Evolutionary conservation across 2,888 invertebrate genomes (phyloP), one percentile per base, ranked within the genome.

Genomic region (Coremacera marginata): DNA sequence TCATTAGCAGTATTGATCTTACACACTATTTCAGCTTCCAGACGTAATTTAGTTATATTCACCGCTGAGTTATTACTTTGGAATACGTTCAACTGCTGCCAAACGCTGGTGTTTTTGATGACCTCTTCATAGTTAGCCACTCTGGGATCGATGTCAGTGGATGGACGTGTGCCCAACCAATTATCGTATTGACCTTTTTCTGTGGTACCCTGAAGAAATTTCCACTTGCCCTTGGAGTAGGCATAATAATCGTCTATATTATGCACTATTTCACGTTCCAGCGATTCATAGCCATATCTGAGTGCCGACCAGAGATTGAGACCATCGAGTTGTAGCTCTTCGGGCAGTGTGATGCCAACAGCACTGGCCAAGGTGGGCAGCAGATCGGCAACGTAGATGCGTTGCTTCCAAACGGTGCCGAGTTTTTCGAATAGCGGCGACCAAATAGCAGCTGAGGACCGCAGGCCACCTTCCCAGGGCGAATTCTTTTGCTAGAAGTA

Each of bases 321-420:
- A 0, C 94, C 94, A 81, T 94, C 94, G 34, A 94, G 70, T 5
- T 74, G 52, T 1, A 65, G 52, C 4, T 83, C 70, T 1, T 80
- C 55, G 0, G 93, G 68, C 0, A 86, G 71, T 0, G 80, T 44
- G 44, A 88, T 86, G 19, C 83, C 83, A 0, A 88, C 88, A 0
- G 87, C 86, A 1, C 82, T 80, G 3, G 87, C 86, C 94, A 90
- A 87, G 0, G 97, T 97, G 0, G 97, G 96, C 62, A 96, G 86
- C 93, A 95, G 94, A 88, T 97, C 97, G 9, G 93, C 92, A 16
- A 96, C 93, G 84, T 96, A 96, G 88, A 96, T 92, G 67, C 95
- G 89, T 76, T 93, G 90, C 68, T 91, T 89, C 76, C 92, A 92
- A 1, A 95, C 92, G 82, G 92, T 91, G 52, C 91, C 86, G 4